Percentiles rank a stretch among this genome's conserved stretches.
These are phyloP conservation scores for Musca domestica DNA, from an alignment of 1,140 invertebrate species.

Conservation along the genomic window DNA sequence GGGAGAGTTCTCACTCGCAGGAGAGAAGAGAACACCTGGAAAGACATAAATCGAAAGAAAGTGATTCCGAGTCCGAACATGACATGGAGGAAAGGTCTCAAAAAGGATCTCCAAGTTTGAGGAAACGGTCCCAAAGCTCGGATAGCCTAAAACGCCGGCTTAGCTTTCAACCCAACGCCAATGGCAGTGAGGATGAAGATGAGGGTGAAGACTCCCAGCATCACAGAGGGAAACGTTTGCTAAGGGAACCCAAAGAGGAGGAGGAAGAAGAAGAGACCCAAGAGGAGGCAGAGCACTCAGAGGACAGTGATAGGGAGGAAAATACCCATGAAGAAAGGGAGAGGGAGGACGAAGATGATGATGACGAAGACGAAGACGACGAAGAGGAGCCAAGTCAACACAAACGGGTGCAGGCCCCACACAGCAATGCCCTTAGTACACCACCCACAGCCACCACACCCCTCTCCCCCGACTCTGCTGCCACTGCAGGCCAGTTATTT, in stretches of 20 bases:
- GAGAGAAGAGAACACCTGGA: not conserved
- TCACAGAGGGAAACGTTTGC: not conserved
- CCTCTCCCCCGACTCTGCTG: conserved; percentile 45
- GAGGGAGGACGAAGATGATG: not conserved
- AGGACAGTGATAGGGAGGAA: conserved; percentile 4
- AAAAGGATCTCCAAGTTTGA: not conserved
- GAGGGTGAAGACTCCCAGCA: not conserved
- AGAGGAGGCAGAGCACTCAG: not conserved
- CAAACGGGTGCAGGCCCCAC: conserved; percentile 37
- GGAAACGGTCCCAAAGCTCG: no score
- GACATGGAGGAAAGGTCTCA: conserved; percentile 11
- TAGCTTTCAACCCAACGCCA: no score
- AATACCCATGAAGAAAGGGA: not conserved
- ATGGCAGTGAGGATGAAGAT: not conserved
- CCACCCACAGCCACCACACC: conserved; percentile 47
- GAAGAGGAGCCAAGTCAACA: not conserved
- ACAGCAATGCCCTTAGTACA: conserved; percentile 39
- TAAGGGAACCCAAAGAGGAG: not conserved
- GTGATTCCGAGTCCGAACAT: not conserved
- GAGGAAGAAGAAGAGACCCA: not conserved
- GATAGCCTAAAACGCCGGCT: no score
- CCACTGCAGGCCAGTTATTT: conserved; percentile 47
- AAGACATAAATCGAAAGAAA: not conserved
- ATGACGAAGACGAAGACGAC: conserved; percentile 28
- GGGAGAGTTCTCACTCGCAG: not conserved